Percentiles rank a stretch among this genome's conserved stretches.
Conservation (phyloP, 2,797 vertebrate genomes). For the Oreochromis mossambicus region DNA sequence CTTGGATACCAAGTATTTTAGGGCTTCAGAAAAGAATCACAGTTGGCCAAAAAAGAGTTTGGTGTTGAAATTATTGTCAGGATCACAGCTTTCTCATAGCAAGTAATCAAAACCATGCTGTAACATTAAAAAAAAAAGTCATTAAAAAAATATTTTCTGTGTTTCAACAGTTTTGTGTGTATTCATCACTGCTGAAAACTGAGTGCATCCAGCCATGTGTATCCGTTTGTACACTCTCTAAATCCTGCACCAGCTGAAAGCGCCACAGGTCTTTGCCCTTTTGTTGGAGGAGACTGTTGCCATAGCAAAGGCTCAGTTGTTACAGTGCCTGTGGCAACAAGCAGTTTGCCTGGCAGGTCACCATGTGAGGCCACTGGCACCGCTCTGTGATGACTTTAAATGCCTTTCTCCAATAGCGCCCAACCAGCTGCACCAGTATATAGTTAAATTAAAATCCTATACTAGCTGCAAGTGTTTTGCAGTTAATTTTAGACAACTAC, state of each 20-base stretch:
- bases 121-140: neutral
- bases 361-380: neutral
- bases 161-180: neutral
- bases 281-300: slow-evolving; percentile 53
- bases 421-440: neutral
- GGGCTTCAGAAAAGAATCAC: neutral
- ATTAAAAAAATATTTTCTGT: neutral
- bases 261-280: slow-evolving; percentile 33
- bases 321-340: neutral
- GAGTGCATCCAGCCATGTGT: neutral
- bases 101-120: neutral
- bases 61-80: neutral
- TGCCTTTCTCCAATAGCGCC: neutral
- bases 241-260: slow-evolving; percentile 8
- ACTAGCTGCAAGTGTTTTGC: neutral
- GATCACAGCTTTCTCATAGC: neutral
- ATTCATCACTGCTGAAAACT: neutral
- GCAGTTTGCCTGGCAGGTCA: slow-evolving; percentile 3
- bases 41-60: neutral
- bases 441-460: neutral
- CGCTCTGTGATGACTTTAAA: neutral
- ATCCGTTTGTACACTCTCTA: neutral
- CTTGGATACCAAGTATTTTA: neutral
- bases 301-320: slow-evolving; percentile 35
- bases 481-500: neutral